A percentile compares a stretch with the other conserved stretches of the same genome.
phyloP scores from a whole-genome alignment of 2,797 vertebrate genomes.

The Gadopsis bispinosus region DNA sequence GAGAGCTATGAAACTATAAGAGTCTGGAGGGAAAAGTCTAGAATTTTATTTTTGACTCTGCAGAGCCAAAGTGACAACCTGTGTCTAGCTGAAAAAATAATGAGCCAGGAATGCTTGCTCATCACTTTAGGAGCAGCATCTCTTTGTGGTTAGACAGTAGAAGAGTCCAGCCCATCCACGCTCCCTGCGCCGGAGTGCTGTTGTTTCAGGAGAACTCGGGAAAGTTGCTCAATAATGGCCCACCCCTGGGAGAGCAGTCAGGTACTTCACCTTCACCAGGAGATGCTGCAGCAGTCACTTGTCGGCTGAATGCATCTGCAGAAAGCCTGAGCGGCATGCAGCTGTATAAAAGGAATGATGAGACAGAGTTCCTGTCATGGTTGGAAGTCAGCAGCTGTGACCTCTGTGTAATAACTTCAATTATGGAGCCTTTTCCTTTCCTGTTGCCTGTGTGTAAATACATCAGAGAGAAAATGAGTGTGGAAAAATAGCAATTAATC shows the following conservation, averaged over 20 bases:
- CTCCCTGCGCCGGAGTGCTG: conserved; percentile 21
- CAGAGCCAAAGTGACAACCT: conserved; percentile 82
- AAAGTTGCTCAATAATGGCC: conserved; percentile 61
- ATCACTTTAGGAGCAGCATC: conserved; percentile 62
- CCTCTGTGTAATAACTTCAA: conserved; percentile 57
- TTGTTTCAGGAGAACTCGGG: conserved; percentile 52
- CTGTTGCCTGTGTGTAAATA: conserved; percentile 50
- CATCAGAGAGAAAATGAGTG: conserved; percentile 30
- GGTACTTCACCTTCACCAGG: conserved; percentile 57
- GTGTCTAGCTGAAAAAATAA: conserved; percentile 82
- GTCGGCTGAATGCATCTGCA: conserved; percentile 47
- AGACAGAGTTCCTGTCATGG: conserved; percentile 57
- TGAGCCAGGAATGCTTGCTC: conserved; percentile 77
- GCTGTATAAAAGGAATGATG: conserved; percentile 60
- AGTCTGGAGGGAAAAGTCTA: conserved; percentile 64
- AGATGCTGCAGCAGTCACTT: conserved; percentile 47
- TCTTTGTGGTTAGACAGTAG: conserved; percentile 59
- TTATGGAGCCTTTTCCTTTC: conserved; percentile 39
- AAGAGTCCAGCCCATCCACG: conserved; percentile 29
- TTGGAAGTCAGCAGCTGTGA: conserved; percentile 58
- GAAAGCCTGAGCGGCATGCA: conserved; percentile 39
- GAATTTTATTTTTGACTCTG: conserved; percentile 81
- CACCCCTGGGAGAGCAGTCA: conserved; percentile 48
- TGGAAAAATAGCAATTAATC: conserved; percentile 51
- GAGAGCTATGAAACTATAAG: conserved; percentile 59